A percentile compares a stretch with the other conserved stretches of the same genome.
phyloP scores from a whole-genome alignment of 2,797 vertebrate species.

The Adrianichthys oophorus region DNA sequence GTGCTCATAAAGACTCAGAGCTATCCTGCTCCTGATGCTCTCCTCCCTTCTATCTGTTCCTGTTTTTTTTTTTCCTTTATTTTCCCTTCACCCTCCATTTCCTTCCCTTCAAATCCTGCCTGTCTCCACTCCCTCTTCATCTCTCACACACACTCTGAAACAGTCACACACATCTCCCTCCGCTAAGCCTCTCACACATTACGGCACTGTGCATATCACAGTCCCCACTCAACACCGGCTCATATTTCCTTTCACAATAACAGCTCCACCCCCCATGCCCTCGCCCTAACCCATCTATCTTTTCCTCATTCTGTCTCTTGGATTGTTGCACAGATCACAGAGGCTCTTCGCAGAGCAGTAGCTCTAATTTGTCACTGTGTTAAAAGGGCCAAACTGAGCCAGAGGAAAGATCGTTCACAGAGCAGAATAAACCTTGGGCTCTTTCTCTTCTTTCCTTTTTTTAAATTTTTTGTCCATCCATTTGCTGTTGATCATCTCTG shows the following conservation, averaged over 20 bases:
- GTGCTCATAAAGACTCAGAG: conserved; percentile 31
- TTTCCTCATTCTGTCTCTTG: conserved; percentile 30
- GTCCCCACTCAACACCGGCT: conserved; percentile 60
- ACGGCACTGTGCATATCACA: conserved; percentile 47
- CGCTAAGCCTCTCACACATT: conserved; percentile 59
- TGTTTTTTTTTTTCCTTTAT: conserved; percentile 31
- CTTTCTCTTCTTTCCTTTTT: conserved; percentile 7
- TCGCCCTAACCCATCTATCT: conserved; percentile 43
- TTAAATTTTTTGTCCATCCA: neutral
- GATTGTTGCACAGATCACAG: conserved; percentile 59
- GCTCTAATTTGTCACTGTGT: conserved; percentile 63
- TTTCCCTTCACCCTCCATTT: conserved; percentile 53
- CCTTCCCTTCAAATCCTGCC: conserved; percentile 42
- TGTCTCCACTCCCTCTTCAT: conserved; percentile 60
- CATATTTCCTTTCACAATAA: conserved; percentile 69
- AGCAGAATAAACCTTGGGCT: conserved; percentile 35
- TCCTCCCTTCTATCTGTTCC: conserved; percentile 48
- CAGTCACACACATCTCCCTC: conserved; percentile 60
- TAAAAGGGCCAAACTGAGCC: conserved; percentile 53
- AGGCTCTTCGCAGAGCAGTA: conserved; percentile 45
- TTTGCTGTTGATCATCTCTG: conserved; percentile 10
- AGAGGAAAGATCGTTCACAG: conserved; percentile 43
- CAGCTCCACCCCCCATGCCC: conserved; percentile 46
- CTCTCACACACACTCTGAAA: conserved; percentile 71
- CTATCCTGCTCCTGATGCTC: conserved; percentile 39